Evolutionary conservation across 2,797 vertebrate genomes (phyloP), one percentile per base, ranked within the genome.

Genomic region (Diplodus sargus): DNA sequence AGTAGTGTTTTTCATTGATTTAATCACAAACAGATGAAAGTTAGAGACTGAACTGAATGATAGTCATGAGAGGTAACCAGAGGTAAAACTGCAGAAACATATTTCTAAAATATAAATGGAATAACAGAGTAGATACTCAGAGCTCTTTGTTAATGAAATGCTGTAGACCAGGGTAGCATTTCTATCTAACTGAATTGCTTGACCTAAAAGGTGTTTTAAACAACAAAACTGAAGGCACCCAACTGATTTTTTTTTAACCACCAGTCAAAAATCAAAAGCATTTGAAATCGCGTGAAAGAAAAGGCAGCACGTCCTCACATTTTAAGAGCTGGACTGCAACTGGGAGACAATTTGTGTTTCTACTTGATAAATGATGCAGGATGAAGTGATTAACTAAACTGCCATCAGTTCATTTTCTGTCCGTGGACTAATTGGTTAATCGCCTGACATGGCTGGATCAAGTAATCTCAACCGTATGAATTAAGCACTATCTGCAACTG

Each of bases 1-100:
- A 72, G 70, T 2, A 2, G 49, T n/a, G 56, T 69, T 87, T 87
- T 74, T 76, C 66, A 84, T 59, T 20, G 71, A 85, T 82, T 70
- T 68, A 62, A 86, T 88, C 67, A 54, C 39, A 80, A 74, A 52
- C 52, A 67, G 60, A 80, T 70, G 30, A 80, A 72, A 83, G 49
- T 65, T 49, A 6, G 49, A 76, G 48, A 60, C 20, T 49, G 10
- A 74, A 34, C 43, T 62, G 28, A 79, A 51, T 47, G 62, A 74
- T 52, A 54, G 30, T 65, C 65, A 63, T 71, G 62, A 49, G 76
- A 73, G 0, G 25, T 54, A 68, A 59, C n/a, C 61, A 30, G 43
- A 52, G 67, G 52, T 74, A 43, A 45, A 53, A 13, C 43, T 39
- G 45, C 64, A 83, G 42, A 66, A 20, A 47, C 49, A 58, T 0